A percentile compares a stretch with the other conserved stretches of the same genome.
These are phyloP conservation scores for Siniperca undulata DNA, from an alignment of 2,797 vertebrate species.

Conservation along the genomic window DNA sequence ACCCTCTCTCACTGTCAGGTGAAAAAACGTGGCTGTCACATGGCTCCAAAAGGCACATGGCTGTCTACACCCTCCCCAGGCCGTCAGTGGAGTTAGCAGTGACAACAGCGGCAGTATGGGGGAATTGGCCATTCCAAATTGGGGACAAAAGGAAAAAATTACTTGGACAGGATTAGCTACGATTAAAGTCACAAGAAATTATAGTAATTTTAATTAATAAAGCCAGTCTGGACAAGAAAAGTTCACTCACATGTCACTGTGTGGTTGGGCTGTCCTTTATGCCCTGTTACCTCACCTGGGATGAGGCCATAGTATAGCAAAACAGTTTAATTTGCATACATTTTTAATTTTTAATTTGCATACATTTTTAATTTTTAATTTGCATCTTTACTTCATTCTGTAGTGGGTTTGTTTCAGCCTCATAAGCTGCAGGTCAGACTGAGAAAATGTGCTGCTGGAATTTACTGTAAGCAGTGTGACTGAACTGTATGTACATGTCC, in stretches of 20 bases:
- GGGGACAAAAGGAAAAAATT: not conserved
- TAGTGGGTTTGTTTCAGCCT: not conserved
- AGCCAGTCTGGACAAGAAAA: conserved; percentile 1
- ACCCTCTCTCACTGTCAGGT: conserved; percentile 4
- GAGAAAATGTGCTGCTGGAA: not conserved
- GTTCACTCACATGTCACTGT: not conserved
- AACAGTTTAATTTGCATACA: not conserved
- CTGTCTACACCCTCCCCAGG: conserved; percentile 3
- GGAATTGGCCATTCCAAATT: conserved; percentile 23
- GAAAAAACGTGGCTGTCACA: conserved; percentile 5
- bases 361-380: not conserved
- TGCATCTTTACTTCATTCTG: not conserved
- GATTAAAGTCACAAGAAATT: conserved; percentile 25
- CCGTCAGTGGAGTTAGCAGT: not conserved
- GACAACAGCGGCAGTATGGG: conserved; percentile 4
- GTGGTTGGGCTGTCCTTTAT: not conserved
- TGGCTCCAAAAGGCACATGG: conserved; percentile 8
- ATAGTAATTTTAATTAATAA: conserved; percentile 4
- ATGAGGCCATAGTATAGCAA: not conserved
- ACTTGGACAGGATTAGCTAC: not conserved
- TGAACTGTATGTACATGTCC: not conserved
- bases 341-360: not conserved
- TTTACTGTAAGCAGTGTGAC: conserved; percentile 15
- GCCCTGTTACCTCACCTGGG: not conserved
- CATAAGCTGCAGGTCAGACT: not conserved